Base-by-base conservation (phyloP, 2,888 invertebrate species). In the Notodonta ziczac region DNA sequence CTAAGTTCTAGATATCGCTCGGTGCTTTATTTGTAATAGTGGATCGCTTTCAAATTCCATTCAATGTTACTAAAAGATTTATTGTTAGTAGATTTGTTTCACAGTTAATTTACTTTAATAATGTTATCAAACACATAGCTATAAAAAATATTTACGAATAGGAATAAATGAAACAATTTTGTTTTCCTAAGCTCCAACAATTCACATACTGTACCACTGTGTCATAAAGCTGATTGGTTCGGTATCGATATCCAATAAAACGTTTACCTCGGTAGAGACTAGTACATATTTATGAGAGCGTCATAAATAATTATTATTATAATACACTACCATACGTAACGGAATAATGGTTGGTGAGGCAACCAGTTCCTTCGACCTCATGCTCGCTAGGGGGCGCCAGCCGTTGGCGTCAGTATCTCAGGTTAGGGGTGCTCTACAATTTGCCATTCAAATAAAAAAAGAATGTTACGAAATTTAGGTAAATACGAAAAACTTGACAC, bases 1-100 rank as follows among this genome's bases (percentile, higher is more conserved):
- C 58, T 59, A 35, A 40, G 55, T 32, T 72, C 69, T 70, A 66
- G 71, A 70, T 64, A 62, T 59, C 58, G 8, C 32, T 13, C 5
- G 46, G 3, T 54, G 54, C 8, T 54, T 54, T 54, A 14, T 54
- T 54, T 32, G 13, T 6, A 10, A 52, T 32, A 24, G 32, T 52
- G 1, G 12, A 24, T 48, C 6, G 5, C 51, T 24, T 12, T 14
- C 14, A 2, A 0, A 14, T 14, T 48, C n/a, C 14, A 10, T 24
- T 51, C 0, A 16, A 24, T 24, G 52, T 32, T 32, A 5, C 52
- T 6, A 32, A 13, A 13, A 52, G 32, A 52, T 52, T 52, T 52
- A 52, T 52, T 52, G 51, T 52, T 52, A 52, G 12, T 52, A 10
- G 9, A 52, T 24, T 52, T 16, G 16, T 52, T 52, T 8, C 7